Evolutionary conservation across 1,140 invertebrate species (phyloP).

Genomic region (Drosophila mayri): DNA sequence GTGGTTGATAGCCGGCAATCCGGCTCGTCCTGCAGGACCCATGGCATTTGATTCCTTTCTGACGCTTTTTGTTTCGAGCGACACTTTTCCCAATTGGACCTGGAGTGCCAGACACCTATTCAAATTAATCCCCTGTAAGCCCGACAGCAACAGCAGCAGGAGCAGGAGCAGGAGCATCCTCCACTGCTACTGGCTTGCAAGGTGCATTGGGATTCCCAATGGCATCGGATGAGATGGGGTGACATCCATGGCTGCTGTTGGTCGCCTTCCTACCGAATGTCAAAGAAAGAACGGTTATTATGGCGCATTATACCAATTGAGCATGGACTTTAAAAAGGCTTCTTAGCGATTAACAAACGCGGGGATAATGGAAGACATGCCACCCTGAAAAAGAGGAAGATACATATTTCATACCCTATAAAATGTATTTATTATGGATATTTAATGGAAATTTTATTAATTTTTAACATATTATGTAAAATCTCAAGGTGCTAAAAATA

Average conservation of each 20-base stretch:
- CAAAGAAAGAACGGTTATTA: constrained; percentile 62
- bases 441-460: not conserved
- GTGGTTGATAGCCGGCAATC: constrained; percentile 66
- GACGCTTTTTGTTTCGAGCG: constrained; percentile 59
- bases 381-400: too few species aligned
- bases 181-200: constrained; percentile 10
- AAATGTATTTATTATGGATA: not conserved
- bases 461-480: not conserved
- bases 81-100: constrained; percentile 73
- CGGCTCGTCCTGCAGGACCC: constrained; percentile 6
- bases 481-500: too few species aligned
- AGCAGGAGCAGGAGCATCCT: not conserved
- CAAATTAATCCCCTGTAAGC: constrained; percentile 80
- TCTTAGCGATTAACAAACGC: constrained; percentile 57
- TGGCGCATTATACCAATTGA: constrained; percentile 59
- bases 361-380: constrained; percentile 41
- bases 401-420: not conserved
- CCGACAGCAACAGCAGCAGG: constrained; percentile 34
- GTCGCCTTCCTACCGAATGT: constrained; percentile 23
- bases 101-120: constrained; percentile 66
- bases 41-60: constrained; percentile 44
- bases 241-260: constrained; percentile 32
- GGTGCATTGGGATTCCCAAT: constrained; percentile 20
- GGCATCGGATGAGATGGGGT: constrained; percentile 13
- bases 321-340: constrained; percentile 44